A percentile compares a stretch with the other conserved stretches of the same genome.
phyloP scores from a whole-genome alignment of 2,113 vertebrate species.

The Alligator mississippiensis region DNA sequence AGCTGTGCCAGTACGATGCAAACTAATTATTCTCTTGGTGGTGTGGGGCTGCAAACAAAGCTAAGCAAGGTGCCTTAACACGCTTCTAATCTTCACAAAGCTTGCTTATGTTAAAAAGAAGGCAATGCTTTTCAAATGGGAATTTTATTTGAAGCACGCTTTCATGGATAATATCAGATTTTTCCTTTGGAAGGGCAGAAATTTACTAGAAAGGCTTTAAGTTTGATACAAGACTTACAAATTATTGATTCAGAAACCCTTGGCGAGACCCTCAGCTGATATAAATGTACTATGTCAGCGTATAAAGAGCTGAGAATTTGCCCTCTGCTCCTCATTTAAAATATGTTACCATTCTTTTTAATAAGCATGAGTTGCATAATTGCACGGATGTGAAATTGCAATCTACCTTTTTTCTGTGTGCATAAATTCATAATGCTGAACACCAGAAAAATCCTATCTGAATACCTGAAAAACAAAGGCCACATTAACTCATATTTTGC shows the following conservation, averaged over 20 bases:
- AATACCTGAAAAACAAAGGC: slow-evolving; percentile 17
- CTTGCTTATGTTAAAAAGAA: neutral
- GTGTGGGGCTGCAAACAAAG: neutral
- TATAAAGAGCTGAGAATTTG: neutral
- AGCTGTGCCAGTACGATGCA: neutral
- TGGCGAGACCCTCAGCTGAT: neutral
- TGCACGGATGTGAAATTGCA: neutral
- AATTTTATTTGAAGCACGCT: neutral
- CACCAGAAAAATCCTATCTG: slow-evolving; percentile 12
- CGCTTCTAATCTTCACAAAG: neutral
- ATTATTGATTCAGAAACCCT: neutral
- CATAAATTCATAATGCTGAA: neutral
- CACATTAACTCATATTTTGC: slow-evolving; percentile 35
- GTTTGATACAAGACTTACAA: neutral
- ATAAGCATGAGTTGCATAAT: neutral
- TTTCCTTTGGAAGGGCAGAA: neutral
- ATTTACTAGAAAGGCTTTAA: neutral
- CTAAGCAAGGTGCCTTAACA: neutral
- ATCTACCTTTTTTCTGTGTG: slow-evolving; percentile 29
- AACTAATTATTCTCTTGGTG: neutral
- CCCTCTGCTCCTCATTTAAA: neutral
- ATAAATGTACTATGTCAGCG: neutral
- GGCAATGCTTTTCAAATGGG: fast-evolving
- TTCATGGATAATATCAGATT: neutral
- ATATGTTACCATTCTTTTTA: neutral